Conservation (phyloP, 2,113 vertebrate genomes). For the Proterorhinus semilunaris region DNA sequence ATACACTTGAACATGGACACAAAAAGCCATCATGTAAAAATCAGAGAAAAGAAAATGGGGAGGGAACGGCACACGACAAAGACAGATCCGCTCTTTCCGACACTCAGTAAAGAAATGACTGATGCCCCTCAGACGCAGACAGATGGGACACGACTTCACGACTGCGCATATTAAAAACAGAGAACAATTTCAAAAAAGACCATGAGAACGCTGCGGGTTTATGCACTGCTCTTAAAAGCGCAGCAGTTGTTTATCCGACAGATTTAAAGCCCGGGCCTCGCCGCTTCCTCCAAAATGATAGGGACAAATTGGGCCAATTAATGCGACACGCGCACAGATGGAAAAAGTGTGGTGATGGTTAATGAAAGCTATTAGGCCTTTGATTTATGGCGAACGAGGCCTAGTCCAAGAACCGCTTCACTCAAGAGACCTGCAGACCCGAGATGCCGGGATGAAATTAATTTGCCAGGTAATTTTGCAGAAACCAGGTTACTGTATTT, state of each 20-base stretch:
- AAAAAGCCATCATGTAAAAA: neutral
- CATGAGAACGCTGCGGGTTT: neutral
- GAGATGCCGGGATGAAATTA: constrained; percentile 13
- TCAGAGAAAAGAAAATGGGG: neutral
- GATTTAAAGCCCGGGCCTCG: constrained; percentile 62
- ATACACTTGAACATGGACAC: neutral
- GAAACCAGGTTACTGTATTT: constrained; percentile 18
- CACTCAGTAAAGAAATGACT: neutral
- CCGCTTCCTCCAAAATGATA: constrained; percentile 58
- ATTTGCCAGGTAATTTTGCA: constrained; percentile 45
- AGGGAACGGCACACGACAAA: neutral
- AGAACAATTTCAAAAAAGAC: neutral
- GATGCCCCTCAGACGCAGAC: neutral
- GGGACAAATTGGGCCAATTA: constrained; percentile 77
- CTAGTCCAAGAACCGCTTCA: constrained; percentile 31
- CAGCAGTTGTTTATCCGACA: constrained; percentile 62
- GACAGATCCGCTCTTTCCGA: constrained; percentile 6
- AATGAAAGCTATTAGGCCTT: constrained; percentile 72
- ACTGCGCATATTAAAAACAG: neutral
- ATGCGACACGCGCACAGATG: constrained; percentile 68
- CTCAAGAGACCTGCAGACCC: constrained; percentile 54
- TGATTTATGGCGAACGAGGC: constrained; percentile 65
- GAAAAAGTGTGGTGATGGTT: constrained; percentile 70
- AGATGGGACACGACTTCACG: neutral
- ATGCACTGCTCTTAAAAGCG: constrained; percentile 11